Evolutionary conservation across 1,140 invertebrate species (phyloP).

Genomic region (Leptinotarsa texana): DNA sequence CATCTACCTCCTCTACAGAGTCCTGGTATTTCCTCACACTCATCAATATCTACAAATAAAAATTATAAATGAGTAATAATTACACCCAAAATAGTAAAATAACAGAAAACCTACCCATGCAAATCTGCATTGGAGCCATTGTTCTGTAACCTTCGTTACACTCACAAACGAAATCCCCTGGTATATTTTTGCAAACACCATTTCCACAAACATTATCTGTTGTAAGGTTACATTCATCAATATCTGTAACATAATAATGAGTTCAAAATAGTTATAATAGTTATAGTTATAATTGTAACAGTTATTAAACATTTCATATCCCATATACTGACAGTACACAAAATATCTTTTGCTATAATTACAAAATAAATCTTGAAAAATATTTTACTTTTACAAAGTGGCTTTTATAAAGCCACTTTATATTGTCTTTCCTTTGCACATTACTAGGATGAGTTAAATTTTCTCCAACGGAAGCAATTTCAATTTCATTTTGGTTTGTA

Average conservation of each 20-base stretch:
- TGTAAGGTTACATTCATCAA: conserved; percentile 87
- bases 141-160: conserved; percentile 78
- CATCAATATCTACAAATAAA: conserved; percentile 67
- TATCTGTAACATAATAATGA: conserved; percentile 61
- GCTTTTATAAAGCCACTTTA: too few species aligned
- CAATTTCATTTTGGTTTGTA: too few species aligned
- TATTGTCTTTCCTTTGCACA: too few species aligned
- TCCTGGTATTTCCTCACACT: conserved; percentile 69
- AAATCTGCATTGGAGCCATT: conserved; percentile 79
- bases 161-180: conserved; percentile 80
- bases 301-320: too few species aligned
- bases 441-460: too few species aligned
- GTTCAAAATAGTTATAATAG: too few species aligned
- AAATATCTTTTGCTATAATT: too few species aligned
- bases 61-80: conserved; percentile 17
- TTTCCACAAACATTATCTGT: conserved; percentile 82
- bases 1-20: conserved; percentile 77
- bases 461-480: too few species aligned
- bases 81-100: background rate
- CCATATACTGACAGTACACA: too few species aligned
- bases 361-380: too few species aligned
- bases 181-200: conserved; percentile 80
- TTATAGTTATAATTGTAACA: too few species aligned
- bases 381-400: too few species aligned
- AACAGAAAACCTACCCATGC: conserved; percentile 68